These are phyloP conservation scores for Drosophila mimica DNA, from an alignment of 2,888 invertebrate species.

Conservation along the genomic window DNA sequence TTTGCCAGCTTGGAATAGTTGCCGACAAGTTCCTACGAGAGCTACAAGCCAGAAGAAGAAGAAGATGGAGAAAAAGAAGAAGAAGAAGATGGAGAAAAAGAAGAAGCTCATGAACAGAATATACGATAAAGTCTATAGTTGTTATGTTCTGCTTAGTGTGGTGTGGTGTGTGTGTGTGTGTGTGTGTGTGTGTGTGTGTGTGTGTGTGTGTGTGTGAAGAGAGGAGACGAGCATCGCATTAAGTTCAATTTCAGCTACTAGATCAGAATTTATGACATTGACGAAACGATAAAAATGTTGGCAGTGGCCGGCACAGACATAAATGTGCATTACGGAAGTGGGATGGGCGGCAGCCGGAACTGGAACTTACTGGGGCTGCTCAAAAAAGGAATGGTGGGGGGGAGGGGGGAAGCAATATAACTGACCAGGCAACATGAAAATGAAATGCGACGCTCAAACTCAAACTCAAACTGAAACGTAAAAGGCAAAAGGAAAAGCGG, in stretches of 20 bases:
- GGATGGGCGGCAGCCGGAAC: constrained; percentile 19
- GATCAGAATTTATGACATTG: constrained; percentile 81
- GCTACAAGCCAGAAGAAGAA: neutral
- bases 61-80: neutral
- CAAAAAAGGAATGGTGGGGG: neutral
- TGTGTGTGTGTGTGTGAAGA: constrained; percentile 14
- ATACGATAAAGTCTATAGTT: constrained; percentile 36
- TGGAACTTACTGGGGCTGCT: constrained; percentile 9
- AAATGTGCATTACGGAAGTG: constrained; percentile 71
- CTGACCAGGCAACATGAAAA: constrained; percentile 70
- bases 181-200: neutral
- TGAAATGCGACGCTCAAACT: constrained; percentile 69
- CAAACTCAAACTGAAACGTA: constrained; percentile 1
- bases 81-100: neutral
- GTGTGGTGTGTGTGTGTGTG: neutral
- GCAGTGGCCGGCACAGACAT: constrained; percentile 52
- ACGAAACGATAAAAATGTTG: constrained; percentile 78
- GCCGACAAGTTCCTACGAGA: neutral
- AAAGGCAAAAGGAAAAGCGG: too few species aligned
- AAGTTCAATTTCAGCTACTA: constrained; percentile 79
- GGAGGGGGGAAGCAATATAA: constrained; percentile 51
- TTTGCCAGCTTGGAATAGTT: neutral
- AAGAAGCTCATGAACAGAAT: constrained; percentile 4
- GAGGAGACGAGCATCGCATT: constrained; percentile 58
- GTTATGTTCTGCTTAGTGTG: constrained; percentile 16